A percentile compares a stretch with the other conserved stretches of the same genome.
These are phyloP conservation scores for Ophion obscuratus DNA, from an alignment of 2,888 invertebrate genomes.

Conservation along the genomic window DNA sequence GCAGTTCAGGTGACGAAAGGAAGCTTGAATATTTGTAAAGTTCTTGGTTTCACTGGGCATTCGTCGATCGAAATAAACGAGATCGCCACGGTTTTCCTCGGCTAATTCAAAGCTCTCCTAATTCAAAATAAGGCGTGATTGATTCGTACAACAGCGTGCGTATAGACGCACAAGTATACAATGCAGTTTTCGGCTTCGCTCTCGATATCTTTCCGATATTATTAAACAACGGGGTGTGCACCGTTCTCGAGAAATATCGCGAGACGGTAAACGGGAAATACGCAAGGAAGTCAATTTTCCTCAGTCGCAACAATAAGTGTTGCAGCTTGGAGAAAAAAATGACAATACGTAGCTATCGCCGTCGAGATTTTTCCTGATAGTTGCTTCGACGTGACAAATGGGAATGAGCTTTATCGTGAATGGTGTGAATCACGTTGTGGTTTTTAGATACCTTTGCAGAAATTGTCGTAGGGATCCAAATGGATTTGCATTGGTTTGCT, in stretches of 20 bases:
- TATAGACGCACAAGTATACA: not conserved
- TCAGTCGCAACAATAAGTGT: too few species aligned
- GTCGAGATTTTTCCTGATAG: too few species aligned
- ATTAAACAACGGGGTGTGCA: not conserved
- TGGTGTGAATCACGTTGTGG: not conserved
- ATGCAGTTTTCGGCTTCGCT: constrained; percentile 11
- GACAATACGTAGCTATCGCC: too few species aligned
- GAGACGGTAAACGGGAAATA: not conserved
- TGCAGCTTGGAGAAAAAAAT: too few species aligned
- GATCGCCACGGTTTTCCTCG: constrained; percentile 41
- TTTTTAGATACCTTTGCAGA: not conserved
- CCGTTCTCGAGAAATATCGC: not conserved
- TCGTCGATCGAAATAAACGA: constrained; percentile 58
- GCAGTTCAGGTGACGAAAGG: constrained; percentile 31
- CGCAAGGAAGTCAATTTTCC: too few species aligned
- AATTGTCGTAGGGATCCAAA: not conserved
- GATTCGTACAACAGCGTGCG: constrained; percentile 14
- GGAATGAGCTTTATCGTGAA: not conserved
- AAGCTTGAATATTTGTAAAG: constrained; percentile 28
- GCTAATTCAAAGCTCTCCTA: constrained; percentile 33
- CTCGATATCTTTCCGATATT: constrained; percentile 44
- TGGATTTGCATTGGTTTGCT: too few species aligned
- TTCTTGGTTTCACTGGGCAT: constrained; percentile 21
- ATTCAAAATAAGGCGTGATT: constrained; percentile 2
- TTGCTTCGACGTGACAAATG: too few species aligned